These are phyloP conservation scores for Rhopilema esculentum DNA, from an alignment of 30 jellyfish, hydroid and myxozoan species.

Conservation along the genomic window DNA sequence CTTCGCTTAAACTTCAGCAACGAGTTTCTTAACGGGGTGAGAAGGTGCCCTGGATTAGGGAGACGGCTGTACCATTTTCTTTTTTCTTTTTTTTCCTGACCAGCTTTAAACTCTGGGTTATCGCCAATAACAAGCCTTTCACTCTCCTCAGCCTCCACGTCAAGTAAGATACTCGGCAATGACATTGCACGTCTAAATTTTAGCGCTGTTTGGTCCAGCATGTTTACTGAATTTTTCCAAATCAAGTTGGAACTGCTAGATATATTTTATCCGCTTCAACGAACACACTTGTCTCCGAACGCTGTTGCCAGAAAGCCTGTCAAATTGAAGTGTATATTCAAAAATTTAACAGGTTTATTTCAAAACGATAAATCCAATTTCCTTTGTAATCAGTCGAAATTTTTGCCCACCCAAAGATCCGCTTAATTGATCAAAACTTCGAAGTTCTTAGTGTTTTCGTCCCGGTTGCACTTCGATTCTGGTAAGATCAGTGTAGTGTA, in stretches of 20 bases:
- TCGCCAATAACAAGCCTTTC: slow-evolving; percentile 43
- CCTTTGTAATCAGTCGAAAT: neutral
- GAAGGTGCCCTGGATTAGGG: slow-evolving; percentile 30
- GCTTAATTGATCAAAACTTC: neutral
- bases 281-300: neutral
- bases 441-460: neutral
- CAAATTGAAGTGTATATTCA: neutral
- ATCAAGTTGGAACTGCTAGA: neutral
- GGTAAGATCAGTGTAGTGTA: neutral
- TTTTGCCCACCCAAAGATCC: neutral
- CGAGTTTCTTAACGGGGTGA: slow-evolving; percentile 54
- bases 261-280: neutral
- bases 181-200: slow-evolving; percentile 54
- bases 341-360: neutral
- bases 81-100: slow-evolving; percentile 40
- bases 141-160: slow-evolving; percentile 52
- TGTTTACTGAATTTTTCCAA: neutral
- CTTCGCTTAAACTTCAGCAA: slow-evolving; percentile 47
- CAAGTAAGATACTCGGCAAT: slow-evolving; percentile 57
- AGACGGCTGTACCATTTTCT: slow-evolving; percentile 53
- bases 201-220: slow-evolving; percentile 25
- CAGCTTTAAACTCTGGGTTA: neutral
- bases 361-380: neutral
- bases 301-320: neutral
- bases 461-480: neutral